Evolutionary conservation across 2,113 vertebrate genomes (phyloP), one percentile per base, ranked within the genome.

Genomic region (Petroica traversi): DNA sequence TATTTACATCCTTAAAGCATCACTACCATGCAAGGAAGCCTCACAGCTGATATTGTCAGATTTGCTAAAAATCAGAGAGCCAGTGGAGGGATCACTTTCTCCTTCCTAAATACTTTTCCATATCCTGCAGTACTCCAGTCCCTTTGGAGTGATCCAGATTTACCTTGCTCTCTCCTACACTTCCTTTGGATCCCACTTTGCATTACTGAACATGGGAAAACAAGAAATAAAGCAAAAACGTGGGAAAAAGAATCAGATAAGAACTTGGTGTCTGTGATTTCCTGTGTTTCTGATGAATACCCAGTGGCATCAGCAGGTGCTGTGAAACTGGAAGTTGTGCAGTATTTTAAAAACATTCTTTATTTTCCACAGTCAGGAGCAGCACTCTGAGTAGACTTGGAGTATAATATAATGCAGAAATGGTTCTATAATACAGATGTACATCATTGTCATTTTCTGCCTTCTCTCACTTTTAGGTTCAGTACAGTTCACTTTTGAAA

Each of bases 231-330:
- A 66, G 18, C 2, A 51, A 33, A 77, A 72, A n/a, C 6, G 3
- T n/a, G 26, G 74, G 8, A 83, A 34, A 62, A 80, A 5, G 14
- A 62, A 55, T 49, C 26, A 66, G 26, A 26, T 29, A 58, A 77
- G 22, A 24, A 45, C 17, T 46, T 54, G 24, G 8, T 58, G 38
- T 41, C 7, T 0, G 0, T 33, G 28, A 73, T 73, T 76, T 51
- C 17, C 46, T 4, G 0, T 31, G 12, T 3, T 87, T 68, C 74
- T 83, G 16, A 36, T 33, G 59, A 87, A 69, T 29, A 28, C 16
- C 41, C 34, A 6, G 1, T 9, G 38, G 19, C 13, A 61, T 18
- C 0, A 0, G 52, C 36, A 89, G 36, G 17, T 80, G 18, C 26
- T 29, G 1, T 5, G 15, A 80, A 52, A 87, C 31, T 58, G 18